Conservation (phyloP, 2,888 invertebrate genomes). For the Epistrophella euchroma region DNA sequence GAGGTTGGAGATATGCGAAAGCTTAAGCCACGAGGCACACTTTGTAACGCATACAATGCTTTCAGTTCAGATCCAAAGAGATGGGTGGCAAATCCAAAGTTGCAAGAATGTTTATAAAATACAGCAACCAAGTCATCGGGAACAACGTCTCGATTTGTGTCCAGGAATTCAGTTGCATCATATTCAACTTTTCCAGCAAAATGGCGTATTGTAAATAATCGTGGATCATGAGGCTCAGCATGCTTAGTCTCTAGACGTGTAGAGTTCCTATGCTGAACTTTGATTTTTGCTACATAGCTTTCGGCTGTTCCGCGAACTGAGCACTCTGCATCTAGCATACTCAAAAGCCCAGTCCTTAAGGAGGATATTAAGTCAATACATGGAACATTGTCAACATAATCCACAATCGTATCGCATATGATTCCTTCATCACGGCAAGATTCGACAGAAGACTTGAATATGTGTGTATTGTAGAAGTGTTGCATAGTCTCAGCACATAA, state of each 20-base stretch:
- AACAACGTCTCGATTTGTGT: slow-evolving; percentile 95
- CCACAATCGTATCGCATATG: slow-evolving; percentile 94
- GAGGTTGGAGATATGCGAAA: slow-evolving; percentile 96
- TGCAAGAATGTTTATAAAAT: slow-evolving; percentile 96
- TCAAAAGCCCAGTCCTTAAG: slow-evolving; percentile 94
- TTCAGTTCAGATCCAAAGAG: slow-evolving; percentile 97
- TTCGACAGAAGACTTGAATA: slow-evolving; percentile 96
- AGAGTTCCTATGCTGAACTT: slow-evolving; percentile 92
- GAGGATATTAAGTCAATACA: slow-evolving; percentile 98
- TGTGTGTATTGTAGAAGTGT: slow-evolving; percentile 98
- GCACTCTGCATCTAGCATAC: slow-evolving; percentile 96
- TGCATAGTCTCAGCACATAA: slow-evolving; percentile 98
- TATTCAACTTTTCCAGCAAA: slow-evolving; percentile 94
- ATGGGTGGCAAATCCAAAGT: slow-evolving; percentile 98
- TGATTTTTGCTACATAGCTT: slow-evolving; percentile 91
- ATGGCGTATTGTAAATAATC: slow-evolving; percentile 95
- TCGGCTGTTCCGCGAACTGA: slow-evolving; percentile 92
- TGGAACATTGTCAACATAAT: slow-evolving; percentile 96
- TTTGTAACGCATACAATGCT: slow-evolving; percentile 90
- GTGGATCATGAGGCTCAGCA: slow-evolving; percentile 90
- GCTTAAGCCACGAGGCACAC: slow-evolving; percentile 90
- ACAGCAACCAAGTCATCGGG: slow-evolving; percentile 96
- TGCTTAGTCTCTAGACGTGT: slow-evolving; percentile 89
- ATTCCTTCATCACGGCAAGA: slow-evolving; percentile 97
- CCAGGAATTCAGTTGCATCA: slow-evolving; percentile 94